Evolutionary conservation across 1,140 invertebrate genomes (phyloP).

Genomic region (Andrena cerasifolii): DNA sequence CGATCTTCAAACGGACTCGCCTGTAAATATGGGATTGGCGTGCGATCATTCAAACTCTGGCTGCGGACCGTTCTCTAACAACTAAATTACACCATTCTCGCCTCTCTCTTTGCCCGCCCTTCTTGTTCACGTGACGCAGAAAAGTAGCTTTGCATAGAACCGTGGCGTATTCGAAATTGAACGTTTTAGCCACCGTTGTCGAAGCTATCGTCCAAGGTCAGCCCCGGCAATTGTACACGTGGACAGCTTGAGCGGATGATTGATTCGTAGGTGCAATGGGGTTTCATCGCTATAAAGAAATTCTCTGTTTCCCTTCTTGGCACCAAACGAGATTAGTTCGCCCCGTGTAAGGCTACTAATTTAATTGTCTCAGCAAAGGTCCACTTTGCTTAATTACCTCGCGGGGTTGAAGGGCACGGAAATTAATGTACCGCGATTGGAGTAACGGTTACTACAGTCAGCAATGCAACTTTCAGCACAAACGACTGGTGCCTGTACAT

Average conservation of each 20-base stretch:
- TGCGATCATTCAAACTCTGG: neutral
- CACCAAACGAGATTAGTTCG: neutral
- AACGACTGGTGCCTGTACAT: neutral
- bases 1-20: neutral
- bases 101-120: neutral
- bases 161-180: slow-evolving; percentile 36
- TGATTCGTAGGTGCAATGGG: neutral
- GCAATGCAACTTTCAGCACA: neutral
- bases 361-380: neutral
- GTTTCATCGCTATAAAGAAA: slow-evolving; percentile 11
- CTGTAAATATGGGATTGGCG: neutral
- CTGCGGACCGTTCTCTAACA: neutral
- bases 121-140: slow-evolving; percentile 2
- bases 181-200: neutral
- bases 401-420: too few species aligned
- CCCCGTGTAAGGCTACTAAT: neutral
- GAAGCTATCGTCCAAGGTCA: slow-evolving; percentile 30
- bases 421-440: too few species aligned
- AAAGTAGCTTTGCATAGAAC: slow-evolving; percentile 20
- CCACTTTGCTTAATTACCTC: neutral
- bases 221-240: neutral
- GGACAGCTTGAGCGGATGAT: slow-evolving; percentile 30
- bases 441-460: too few species aligned
- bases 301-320: neutral
- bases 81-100: slow-evolving; percentile 10